A percentile compares a stretch with the other conserved stretches of the same genome.
These are phyloP conservation scores for Drosophila takahashii DNA, from an alignment of 1,140 invertebrate species.

Conservation along the genomic window DNA sequence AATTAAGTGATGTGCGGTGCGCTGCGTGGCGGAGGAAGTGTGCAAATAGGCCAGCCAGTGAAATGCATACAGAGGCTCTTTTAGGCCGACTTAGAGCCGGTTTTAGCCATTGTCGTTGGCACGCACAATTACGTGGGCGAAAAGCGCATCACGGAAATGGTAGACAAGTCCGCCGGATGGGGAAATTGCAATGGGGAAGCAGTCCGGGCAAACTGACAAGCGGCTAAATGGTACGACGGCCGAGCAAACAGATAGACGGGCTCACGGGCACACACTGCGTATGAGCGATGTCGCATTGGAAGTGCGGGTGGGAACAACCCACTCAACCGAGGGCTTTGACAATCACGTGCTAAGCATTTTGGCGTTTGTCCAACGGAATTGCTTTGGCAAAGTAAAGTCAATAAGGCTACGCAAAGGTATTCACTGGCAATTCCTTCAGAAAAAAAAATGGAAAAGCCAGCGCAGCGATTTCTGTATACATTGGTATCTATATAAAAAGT, in stretches of 20 bases:
- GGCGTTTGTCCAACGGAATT: conserved; percentile 14
- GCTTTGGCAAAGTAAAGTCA: conserved; percentile 8
- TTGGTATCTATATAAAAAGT: background rate
- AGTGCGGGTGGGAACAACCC: background rate
- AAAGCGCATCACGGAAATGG: conserved; percentile 44
- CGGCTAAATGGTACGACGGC: conserved; percentile 24
- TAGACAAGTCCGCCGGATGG: conserved; percentile 22
- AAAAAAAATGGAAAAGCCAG: conserved; percentile 3
- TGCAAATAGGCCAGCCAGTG: conserved; percentile 1
- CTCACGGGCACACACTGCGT: background rate
- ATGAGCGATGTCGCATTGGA: conserved; percentile 13
- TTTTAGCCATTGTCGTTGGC: conserved; percentile 39
- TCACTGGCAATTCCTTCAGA: background rate
- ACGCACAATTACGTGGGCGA: conserved; percentile 55
- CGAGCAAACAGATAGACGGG: conserved; percentile 33
- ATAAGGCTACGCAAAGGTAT: conserved; percentile 18
- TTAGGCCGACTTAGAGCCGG: conserved; percentile 29
- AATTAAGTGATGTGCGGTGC: conserved; percentile 23
- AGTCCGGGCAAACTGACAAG: conserved; percentile 24
- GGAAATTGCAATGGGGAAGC: conserved; percentile 27
- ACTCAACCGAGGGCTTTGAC: conserved; percentile 11
- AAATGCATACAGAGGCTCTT: conserved; percentile 18
- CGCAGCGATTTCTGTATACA: conserved; percentile 12
- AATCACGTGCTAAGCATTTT: conserved; percentile 28
- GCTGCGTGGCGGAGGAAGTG: conserved; percentile 29